Evolutionary conservation across 2,113 vertebrate genomes (phyloP).

Genomic region (Rallus limicola): DNA sequence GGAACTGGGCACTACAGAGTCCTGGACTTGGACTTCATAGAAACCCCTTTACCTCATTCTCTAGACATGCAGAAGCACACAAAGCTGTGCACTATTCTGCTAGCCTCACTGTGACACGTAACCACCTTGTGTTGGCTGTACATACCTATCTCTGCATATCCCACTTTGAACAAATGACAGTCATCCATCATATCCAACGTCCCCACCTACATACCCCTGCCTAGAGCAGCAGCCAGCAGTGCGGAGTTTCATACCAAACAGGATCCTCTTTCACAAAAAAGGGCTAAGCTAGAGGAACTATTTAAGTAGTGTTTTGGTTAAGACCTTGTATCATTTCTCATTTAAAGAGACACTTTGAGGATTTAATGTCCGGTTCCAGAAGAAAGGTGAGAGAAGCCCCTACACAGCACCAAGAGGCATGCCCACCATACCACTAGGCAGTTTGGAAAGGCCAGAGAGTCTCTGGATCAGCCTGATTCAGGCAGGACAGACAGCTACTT

Average conservation of each 20-base stretch:
- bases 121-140: not conserved
- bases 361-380: not conserved
- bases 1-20: not conserved
- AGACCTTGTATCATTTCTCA: not conserved
- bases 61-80: rapidly evolving
- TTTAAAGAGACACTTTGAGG: not conserved
- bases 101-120: not conserved
- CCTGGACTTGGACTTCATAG: not conserved
- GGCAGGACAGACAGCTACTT: not conserved
- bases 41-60: not conserved
- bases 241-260: not conserved
- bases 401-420: not conserved
- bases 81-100: not conserved
- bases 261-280: not conserved
- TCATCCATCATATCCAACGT: not conserved
- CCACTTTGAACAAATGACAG: not conserved
- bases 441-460: not conserved
- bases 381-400: not conserved
- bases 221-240: not conserved
- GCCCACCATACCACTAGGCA: no score
- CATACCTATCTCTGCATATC: not conserved
- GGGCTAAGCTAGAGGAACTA: not conserved
- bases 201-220: not conserved
- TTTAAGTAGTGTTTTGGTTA: not conserved
- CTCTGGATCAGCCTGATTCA: rapidly evolving